phyloP scores from a whole-genome alignment of 2,797 vertebrate species.

The Lateolabrax maculatus region DNA sequence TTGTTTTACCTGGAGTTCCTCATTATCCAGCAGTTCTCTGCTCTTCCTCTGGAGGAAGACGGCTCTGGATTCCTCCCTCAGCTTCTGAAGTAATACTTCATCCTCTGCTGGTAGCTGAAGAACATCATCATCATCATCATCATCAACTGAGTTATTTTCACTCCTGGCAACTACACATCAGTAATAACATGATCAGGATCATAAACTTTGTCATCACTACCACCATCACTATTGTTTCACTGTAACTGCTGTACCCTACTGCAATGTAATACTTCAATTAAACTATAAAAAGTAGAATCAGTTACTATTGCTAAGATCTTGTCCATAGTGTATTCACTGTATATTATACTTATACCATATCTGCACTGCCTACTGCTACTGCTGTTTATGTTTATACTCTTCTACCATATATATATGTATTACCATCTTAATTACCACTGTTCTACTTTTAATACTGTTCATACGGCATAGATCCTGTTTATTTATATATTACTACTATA shows the following conservation, averaged over 20 bases:
- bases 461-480: no score
- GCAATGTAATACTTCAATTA: background rate
- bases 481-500: no score
- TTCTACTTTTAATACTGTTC: no score
- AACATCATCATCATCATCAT: background rate
- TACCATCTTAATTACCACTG: no score
- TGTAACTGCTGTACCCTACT: background rate
- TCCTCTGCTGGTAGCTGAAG: constrained; percentile 95
- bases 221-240: background rate
- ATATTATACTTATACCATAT: no score
- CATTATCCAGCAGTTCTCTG: constrained; percentile 96
- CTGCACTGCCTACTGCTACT: no score
- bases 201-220: background rate
- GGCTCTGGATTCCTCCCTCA: constrained; percentile 97
- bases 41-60: constrained; percentile 99
- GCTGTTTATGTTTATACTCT: no score
- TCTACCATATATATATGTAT: no score
- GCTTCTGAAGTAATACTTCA: constrained; percentile 95
- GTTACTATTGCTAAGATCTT: background rate
- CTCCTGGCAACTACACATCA: background rate
- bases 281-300: no score
- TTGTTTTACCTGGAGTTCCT: constrained; percentile 93
- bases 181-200: background rate
- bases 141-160: background rate
- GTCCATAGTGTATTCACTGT: no score